A percentile compares a stretch with the other conserved stretches of the same genome.
Conservation (phyloP, 2,113 vertebrate species). For the Eonycteris spelaea region DNA sequence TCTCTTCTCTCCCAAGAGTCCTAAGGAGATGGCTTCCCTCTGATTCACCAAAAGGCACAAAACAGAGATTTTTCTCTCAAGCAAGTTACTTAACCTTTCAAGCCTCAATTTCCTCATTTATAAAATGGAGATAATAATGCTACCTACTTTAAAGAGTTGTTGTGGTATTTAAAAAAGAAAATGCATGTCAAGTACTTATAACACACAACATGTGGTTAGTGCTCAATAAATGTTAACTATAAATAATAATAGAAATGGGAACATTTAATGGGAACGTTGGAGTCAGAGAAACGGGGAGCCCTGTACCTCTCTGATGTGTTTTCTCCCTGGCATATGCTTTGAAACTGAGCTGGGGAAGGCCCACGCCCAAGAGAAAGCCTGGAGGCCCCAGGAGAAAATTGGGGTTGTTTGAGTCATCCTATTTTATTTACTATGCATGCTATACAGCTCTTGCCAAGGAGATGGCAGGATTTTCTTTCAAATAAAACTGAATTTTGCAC, state of each 20-base stretch:
- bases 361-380: neutral
- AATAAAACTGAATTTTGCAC: neutral
- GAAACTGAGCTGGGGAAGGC: neutral
- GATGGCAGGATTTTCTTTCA: conserved; percentile 51
- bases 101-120: neutral
- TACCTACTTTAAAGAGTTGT: neutral
- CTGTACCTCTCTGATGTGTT: neutral
- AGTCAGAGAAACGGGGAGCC: neutral
- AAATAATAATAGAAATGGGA: neutral
- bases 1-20: neutral
- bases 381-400: neutral
- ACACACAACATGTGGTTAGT: neutral
- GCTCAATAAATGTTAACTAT: neutral
- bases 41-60: neutral
- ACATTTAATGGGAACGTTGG: neutral
- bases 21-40: neutral
- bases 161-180: neutral
- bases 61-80: neutral
- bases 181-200: neutral
- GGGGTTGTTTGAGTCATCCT: neutral
- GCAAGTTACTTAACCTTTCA: neutral
- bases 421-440: neutral
- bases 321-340: neutral
- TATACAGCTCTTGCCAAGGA: conserved; percentile 44
- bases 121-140: neutral